These are phyloP conservation scores for Piaya cayana DNA, from an alignment of 2,113 vertebrate species.

Conservation along the genomic window DNA sequence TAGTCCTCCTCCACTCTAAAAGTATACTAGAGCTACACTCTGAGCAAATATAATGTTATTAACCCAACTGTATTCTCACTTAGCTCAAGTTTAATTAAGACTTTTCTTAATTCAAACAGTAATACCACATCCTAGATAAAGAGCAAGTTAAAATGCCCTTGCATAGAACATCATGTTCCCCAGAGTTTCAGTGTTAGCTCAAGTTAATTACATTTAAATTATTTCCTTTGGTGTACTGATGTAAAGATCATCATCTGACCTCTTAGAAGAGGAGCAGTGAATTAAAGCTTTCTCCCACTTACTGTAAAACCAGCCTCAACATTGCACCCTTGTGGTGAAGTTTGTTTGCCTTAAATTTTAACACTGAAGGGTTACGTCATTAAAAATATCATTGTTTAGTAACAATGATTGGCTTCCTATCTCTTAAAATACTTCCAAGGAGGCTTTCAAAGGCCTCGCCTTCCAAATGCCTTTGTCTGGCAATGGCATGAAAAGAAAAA, in stretches of 20 bases:
- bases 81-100: conserved; percentile 22
- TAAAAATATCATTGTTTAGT: not conserved
- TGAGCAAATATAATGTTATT: not conserved
- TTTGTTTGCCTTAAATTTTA: not conserved
- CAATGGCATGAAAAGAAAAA: not conserved
- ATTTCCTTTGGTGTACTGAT: not conserved
- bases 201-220: conserved; percentile 29
- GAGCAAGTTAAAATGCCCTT: not conserved
- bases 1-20: not conserved
- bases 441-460: not conserved
- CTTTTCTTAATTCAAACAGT: conserved; percentile 20
- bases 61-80: not conserved
- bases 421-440: not conserved
- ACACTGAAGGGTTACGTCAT: not conserved
- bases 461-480: not conserved
- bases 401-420: not conserved
- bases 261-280: not conserved
- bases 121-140: not conserved
- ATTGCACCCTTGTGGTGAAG: not conserved
- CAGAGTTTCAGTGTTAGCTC: conserved; percentile 10
- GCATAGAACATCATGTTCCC: not conserved
- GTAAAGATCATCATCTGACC: not conserved
- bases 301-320: not conserved
- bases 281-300: not conserved
- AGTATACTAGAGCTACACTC: not conserved